These are phyloP conservation scores for Drosophila ohnishii DNA, from an alignment of 1,140 invertebrate species.

Conservation along the genomic window DNA sequence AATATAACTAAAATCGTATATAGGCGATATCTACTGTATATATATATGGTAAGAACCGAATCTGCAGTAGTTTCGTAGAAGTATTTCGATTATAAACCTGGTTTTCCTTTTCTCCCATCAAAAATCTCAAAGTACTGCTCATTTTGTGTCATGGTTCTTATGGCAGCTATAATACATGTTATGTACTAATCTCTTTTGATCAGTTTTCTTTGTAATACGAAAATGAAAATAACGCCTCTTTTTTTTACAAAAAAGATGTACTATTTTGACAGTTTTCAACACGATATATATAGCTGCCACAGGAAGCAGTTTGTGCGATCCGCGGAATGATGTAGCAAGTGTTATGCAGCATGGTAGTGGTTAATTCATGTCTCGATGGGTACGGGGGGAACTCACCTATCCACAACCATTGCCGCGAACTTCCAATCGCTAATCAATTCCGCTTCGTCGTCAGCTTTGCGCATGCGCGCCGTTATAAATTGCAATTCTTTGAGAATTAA, in stretches of 20 bases:
- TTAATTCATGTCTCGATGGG: slow-evolving; percentile 14
- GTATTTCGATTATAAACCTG: neutral
- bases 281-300: neutral
- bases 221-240: slow-evolving; percentile 5
- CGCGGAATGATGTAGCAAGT: slow-evolving; percentile 18
- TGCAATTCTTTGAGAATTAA: slow-evolving; percentile 95
- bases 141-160: slow-evolving; percentile 3
- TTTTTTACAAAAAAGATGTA: neutral
- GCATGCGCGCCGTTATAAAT: slow-evolving; percentile 96
- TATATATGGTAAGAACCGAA: neutral
- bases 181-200: neutral
- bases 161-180: slow-evolving; percentile 10
- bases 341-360: slow-evolving; percentile 13
- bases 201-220: neutral
- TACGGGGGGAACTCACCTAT: slow-evolving; percentile 85
- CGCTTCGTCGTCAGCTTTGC: slow-evolving; percentile 94
- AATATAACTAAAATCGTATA: neutral
- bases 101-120: neutral
- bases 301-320: slow-evolving; percentile 8
- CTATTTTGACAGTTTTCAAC: slow-evolving; percentile 5
- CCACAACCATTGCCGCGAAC: slow-evolving; percentile 99
- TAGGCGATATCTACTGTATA: neutral
- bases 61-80: neutral
- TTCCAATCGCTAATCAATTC: slow-evolving; percentile 99
- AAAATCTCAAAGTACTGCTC: slow-evolving; percentile 12